phyloP scores from a whole-genome alignment of 2,113 vertebrate species.

The Lycocorax pyrrhopterus region DNA sequence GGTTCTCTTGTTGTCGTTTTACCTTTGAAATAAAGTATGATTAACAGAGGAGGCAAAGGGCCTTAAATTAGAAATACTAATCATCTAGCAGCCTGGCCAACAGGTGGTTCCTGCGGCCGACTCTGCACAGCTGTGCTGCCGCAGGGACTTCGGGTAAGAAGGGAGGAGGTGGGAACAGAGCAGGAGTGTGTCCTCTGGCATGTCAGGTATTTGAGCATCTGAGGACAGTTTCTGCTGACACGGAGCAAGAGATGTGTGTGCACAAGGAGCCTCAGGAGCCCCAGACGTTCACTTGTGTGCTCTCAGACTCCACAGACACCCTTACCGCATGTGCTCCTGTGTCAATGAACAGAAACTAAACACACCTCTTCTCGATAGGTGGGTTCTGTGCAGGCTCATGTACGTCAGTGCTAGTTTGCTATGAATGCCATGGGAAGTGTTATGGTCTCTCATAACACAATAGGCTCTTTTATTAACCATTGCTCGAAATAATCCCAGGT shows the following conservation, averaged over 20 bases:
- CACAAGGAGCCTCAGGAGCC: neutral
- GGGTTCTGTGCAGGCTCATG: neutral
- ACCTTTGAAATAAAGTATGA: neutral
- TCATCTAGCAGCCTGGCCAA: neutral
- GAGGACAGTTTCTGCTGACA: neutral
- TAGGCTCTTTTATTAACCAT: neutral
- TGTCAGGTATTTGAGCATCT: neutral
- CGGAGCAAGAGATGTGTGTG: neutral
- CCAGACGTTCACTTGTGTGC: neutral
- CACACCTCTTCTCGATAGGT: neutral
- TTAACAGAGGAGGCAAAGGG: neutral
- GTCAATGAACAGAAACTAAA: neutral
- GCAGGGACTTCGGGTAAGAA: neutral
- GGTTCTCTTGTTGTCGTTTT: neutral
- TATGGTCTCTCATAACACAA: neutral
- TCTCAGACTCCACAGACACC: neutral
- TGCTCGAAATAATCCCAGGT: neutral
- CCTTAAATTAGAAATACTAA: neutral
- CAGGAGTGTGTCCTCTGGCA: neutral
- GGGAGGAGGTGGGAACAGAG: neutral
- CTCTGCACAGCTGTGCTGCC: neutral
- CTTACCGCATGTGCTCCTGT: neutral
- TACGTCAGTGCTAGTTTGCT: neutral
- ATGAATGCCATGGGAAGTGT: neutral
- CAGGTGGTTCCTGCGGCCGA: neutral